Base-by-base conservation (phyloP, 2,113 vertebrate species). In the Salvelinus namaycush region DNA sequence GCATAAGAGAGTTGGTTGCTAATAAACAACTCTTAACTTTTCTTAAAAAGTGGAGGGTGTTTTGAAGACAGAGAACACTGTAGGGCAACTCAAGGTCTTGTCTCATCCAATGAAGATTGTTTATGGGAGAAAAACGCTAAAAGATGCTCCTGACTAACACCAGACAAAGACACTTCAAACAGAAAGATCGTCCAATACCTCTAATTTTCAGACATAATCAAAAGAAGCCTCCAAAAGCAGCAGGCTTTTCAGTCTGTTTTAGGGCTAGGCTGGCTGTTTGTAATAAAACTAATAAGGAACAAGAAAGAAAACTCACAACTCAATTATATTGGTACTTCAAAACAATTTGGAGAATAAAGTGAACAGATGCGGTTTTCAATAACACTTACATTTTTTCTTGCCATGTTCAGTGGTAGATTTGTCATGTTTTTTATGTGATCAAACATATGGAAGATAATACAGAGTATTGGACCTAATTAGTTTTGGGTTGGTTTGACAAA, bases 51-150 rank as follows among this genome's bases (percentile, higher is more conserved):
- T 22, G 57, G 57, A n/a, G 24, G 51, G 48, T 66, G 65, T 76
- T 81, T 54, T 84, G 82, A 76, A 76, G 79, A 20, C 22, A 66
- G 24, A 68, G 12, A 70, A n/a, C 22, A 72, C 69, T 67, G 65
- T 20, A 65, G 80, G 80, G 72, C 72, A 77, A 79, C 78, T 82
- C 75, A 77, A 82, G 77, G 77, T 80, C 75, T 76, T 74, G 79
- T 77, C 74, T 72, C 31, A 64, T 70, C 66, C 31, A 69, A 27
- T 73, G 54, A 72, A 66, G 68, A 59, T 74, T 79, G 68, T 81
- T 73, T 69, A 76, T 24, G 14, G 7, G 49, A 66, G 59, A 81
- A 84, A 76, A 74, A 74, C 60, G 39, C 57, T 4, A 59, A 12
- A 76, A 71, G 24, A 70, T 9, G 27, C 24, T n/a, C 16, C 64